Conservation (phyloP, 35 echinoderm and acorn worm species). For the Chiridota heheva region DNA sequence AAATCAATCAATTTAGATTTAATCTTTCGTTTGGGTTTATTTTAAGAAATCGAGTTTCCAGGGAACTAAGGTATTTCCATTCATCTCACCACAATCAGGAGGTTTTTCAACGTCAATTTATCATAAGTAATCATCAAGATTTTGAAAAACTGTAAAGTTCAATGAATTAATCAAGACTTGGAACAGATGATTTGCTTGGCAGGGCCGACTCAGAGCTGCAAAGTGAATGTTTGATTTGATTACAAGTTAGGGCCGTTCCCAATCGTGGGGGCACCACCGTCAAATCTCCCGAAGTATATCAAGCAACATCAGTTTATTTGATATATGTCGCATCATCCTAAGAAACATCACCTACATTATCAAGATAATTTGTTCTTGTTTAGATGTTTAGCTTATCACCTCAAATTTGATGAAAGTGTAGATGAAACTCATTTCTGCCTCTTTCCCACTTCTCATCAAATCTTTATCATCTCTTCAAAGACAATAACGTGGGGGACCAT, state of each 20-base stretch:
- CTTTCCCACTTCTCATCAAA: no score
- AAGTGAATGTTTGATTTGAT: constrained; percentile 3
- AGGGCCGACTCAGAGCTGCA: constrained; percentile 3
- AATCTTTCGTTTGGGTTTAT: constrained; percentile 38
- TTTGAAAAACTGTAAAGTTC: background rate
- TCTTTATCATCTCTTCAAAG: no score
- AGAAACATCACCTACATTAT: background rate
- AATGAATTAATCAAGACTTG: background rate
- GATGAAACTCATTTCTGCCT: no score
- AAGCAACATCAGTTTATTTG: background rate
- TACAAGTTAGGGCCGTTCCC: constrained; percentile 18
- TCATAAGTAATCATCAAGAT: constrained; percentile 11
- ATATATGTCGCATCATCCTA: constrained; percentile 1
- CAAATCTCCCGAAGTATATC: background rate
- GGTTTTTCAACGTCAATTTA: constrained; percentile 16
- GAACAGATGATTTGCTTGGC: background rate
- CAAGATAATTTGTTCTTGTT: constrained; percentile 37
- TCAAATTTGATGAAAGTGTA: constrained; percentile 3
- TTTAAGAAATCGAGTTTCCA: background rate
- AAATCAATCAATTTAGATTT: constrained; percentile 1
- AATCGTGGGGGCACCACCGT: constrained; percentile 22
- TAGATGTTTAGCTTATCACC: constrained; percentile 25
- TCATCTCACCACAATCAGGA: constrained; percentile 7
- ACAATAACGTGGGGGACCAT: no score
- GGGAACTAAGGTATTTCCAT: constrained; percentile 30